Percentiles rank a stretch among this genome's conserved stretches.
These are phyloP conservation scores for Pachyramphus minor DNA, from an alignment of 2,113 vertebrate species.

Conservation along the genomic window DNA sequence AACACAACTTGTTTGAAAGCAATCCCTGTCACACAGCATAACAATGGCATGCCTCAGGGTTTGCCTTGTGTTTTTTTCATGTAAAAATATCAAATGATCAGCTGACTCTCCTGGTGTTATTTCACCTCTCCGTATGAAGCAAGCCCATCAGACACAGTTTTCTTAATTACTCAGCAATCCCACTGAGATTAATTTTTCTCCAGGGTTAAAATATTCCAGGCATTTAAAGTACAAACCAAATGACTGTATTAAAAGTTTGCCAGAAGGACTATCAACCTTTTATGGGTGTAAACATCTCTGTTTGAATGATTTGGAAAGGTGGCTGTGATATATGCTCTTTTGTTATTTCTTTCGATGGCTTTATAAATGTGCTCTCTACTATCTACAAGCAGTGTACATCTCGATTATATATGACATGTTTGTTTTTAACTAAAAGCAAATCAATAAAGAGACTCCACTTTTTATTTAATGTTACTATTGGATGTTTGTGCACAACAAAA, in stretches of 20 bases:
- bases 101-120: background rate
- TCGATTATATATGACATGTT: background rate
- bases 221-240: constrained; percentile 21
- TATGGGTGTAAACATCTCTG: background rate
- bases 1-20: background rate
- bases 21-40: background rate
- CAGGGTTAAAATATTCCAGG: constrained; percentile 15
- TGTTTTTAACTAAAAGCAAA: constrained; percentile 45
- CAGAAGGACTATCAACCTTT: background rate
- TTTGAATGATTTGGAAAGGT: background rate
- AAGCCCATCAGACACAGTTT: constrained; percentile 22
- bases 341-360: background rate
- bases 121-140: constrained; percentile 18
- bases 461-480: background rate
- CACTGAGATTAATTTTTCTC: constrained; percentile 47
- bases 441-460: constrained; percentile 5
- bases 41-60: background rate
- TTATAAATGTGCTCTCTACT: background rate
- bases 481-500: background rate
- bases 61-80: background rate
- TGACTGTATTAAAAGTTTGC: constrained; percentile 18
- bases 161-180: constrained; percentile 58
- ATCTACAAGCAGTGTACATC: background rate
- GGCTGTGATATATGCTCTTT: background rate
- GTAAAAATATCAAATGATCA: constrained; percentile 7